Evolutionary conservation across 2,888 invertebrate species (phyloP).

Genomic region (Rhopalosiphum nymphaeae): DNA sequence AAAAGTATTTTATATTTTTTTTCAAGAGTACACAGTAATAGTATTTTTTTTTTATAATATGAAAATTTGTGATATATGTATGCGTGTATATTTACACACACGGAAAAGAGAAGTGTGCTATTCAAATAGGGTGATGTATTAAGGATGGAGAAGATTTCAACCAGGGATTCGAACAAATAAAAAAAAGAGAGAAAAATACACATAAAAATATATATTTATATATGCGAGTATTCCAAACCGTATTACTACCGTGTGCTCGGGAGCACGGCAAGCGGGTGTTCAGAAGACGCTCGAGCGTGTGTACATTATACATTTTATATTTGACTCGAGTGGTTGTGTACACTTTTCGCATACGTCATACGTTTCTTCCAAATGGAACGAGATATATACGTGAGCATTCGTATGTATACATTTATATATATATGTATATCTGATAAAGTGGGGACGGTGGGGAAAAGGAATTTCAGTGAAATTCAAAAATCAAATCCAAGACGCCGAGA

Average conservation of each 20-base stretch:
- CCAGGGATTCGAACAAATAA: slow-evolving; percentile 53
- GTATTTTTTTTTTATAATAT: slow-evolving; percentile 59
- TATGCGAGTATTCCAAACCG: slow-evolving; percentile 43
- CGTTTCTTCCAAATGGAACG: slow-evolving; percentile 52
- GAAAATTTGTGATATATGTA: slow-evolving; percentile 43
- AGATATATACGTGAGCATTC: slow-evolving; percentile 13
- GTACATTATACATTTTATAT: slow-evolving; percentile 60
- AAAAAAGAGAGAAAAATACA: slow-evolving; percentile 35
- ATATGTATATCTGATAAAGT: slow-evolving; percentile 41
- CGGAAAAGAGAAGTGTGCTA: slow-evolving; percentile 29
- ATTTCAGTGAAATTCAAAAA: slow-evolving; percentile 63
- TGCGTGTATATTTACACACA: not conserved
- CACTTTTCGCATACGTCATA: slow-evolving; percentile 59
- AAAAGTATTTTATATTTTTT: slow-evolving; percentile 32
- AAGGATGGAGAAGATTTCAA: slow-evolving; percentile 50
- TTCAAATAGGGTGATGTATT: slow-evolving; percentile 56
- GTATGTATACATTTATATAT: not conserved
- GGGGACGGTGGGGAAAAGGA: slow-evolving; percentile 40
- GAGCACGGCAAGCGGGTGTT: slow-evolving; percentile 6
- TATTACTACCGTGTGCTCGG: slow-evolving; percentile 54
- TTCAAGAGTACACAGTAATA: not conserved
- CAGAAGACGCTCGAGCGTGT: slow-evolving; percentile 56
- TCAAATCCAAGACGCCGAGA: slow-evolving; percentile 64
- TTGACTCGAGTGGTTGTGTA: slow-evolving; percentile 63
- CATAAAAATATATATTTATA: slow-evolving; percentile 38